A percentile compares a stretch with the other conserved stretches of the same genome.
phyloP scores from a whole-genome alignment of 1,140 invertebrate genomes.

The Eurytemora carolleeae region DNA sequence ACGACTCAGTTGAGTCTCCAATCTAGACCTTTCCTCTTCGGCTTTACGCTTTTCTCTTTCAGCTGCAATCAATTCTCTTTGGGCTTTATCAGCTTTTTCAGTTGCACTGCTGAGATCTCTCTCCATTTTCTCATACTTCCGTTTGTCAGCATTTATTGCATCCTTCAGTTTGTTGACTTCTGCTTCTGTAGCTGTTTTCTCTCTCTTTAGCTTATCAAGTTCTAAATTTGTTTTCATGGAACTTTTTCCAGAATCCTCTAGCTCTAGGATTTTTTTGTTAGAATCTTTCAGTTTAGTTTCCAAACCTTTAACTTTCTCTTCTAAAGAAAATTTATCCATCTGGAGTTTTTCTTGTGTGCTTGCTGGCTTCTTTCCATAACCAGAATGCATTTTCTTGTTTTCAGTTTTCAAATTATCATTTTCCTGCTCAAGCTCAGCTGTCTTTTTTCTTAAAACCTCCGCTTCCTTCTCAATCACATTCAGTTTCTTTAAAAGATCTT shows the following conservation, averaged over 20 bases:
- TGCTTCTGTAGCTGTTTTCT: conserved; percentile 18
- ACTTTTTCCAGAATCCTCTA: conserved; percentile 14
- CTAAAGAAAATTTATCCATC: conserved; percentile 17
- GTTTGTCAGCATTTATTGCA: conserved; percentile 27
- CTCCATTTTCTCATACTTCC: conserved; percentile 28
- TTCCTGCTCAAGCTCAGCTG: conserved; percentile 38
- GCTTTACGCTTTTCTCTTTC: conserved; percentile 25
- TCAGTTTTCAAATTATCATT: conserved; percentile 18
- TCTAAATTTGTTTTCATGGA: neutral
- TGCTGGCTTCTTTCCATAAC: conserved; percentile 16
- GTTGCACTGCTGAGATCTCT: conserved; percentile 32
- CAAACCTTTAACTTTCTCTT: conserved; percentile 24
- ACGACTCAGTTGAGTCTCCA: neutral
- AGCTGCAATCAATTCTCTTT: conserved; percentile 2
- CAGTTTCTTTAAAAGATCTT: conserved; percentile 15
- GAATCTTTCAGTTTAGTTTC: conserved; percentile 17
- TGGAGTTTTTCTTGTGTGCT: conserved; percentile 18
- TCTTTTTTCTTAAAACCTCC: conserved; percentile 28
- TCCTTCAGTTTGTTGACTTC: conserved; percentile 16
- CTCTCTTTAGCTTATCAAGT: conserved; percentile 18
- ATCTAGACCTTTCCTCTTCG: conserved; percentile 12
- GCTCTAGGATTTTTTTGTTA: conserved; percentile 22
- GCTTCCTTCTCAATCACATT: conserved; percentile 21
- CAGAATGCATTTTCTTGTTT: conserved; percentile 2
- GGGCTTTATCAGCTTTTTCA: conserved; percentile 24